Evolutionary conservation across 2,113 vertebrate genomes (phyloP).

Genomic region (Eira barbara): DNA sequence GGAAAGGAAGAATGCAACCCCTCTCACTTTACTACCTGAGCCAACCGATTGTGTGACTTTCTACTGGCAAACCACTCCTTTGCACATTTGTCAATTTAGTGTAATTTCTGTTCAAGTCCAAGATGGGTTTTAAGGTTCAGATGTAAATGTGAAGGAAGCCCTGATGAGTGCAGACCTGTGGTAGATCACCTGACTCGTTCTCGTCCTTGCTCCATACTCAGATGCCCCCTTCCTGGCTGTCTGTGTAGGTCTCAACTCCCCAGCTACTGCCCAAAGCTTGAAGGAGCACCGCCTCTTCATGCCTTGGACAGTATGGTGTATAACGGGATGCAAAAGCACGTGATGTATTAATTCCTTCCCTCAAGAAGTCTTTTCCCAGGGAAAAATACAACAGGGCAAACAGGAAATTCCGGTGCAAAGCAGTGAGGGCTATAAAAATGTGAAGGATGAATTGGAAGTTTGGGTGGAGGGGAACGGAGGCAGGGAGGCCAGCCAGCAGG

Average conservation of each 20-base stretch:
- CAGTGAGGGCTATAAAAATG: not conserved
- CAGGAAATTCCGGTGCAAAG: not conserved
- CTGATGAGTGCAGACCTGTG: too few species aligned
- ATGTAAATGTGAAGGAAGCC: not conserved
- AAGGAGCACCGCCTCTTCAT: not conserved
- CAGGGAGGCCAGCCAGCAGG: not conserved
- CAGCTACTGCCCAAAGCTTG: not conserved
- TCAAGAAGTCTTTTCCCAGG: not conserved
- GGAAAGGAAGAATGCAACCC: not conserved
- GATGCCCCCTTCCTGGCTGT: not conserved
- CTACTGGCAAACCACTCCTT: not conserved
- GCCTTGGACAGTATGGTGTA: not conserved
- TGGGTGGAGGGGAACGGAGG: not conserved
- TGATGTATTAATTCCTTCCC: not conserved
- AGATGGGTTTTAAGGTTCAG: not conserved
- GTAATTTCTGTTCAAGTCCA: not conserved
- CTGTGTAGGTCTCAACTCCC: not conserved
- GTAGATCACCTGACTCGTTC: not conserved
- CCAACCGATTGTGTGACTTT: not conserved
- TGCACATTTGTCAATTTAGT: not conserved
- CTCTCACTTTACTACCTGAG: not conserved
- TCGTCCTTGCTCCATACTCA: not conserved
- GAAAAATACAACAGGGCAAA: not conserved
- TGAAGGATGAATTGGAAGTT: not conserved
- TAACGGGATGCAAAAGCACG: not conserved